phyloP scores from a whole-genome alignment of 2,888 invertebrate species.

The Eupithecia exiguata region DNA sequence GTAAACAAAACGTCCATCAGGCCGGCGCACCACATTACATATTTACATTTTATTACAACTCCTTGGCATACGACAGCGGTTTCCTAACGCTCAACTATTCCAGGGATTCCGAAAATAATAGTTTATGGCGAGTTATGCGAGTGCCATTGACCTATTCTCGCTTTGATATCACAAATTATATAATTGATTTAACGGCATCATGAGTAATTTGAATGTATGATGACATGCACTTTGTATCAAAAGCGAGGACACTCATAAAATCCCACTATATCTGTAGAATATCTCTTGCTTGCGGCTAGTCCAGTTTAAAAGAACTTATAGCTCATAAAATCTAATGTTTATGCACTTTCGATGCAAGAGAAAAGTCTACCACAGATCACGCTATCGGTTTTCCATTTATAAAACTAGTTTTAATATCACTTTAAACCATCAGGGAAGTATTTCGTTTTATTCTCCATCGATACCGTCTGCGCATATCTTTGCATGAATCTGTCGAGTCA shows the following conservation, averaged over 20 bases:
- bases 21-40: slow-evolving; percentile 49
- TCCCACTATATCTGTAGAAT: neutral
- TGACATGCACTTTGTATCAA: slow-evolving; percentile 45
- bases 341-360: slow-evolving; percentile 39
- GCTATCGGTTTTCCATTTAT: slow-evolving; percentile 30
- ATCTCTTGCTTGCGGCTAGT: slow-evolving; percentile 19
- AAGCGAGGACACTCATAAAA: slow-evolving; percentile 47
- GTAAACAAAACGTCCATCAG: slow-evolving; percentile 70
- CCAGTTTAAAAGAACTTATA: slow-evolving; percentile 20
- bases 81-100: slow-evolving; percentile 64
- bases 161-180: slow-evolving; percentile 52
- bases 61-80: slow-evolving; percentile 63
- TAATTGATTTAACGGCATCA: slow-evolving; percentile 44
- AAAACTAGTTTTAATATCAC: slow-evolving; percentile 21
- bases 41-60: slow-evolving; percentile 61
- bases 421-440: slow-evolving; percentile 6
- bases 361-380: slow-evolving; percentile 28
- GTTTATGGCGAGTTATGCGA: slow-evolving; percentile 57
- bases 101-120: slow-evolving; percentile 57
- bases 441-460: slow-evolving; percentile 13
- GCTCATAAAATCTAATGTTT: slow-evolving; percentile 27
- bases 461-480: slow-evolving; percentile 31
- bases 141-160: slow-evolving; percentile 69
- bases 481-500: slow-evolving; percentile 40
- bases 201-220: slow-evolving; percentile 28